phyloP scores from a whole-genome alignment of 2,797 vertebrate genomes.

The Aphelocoma californica region DNA sequence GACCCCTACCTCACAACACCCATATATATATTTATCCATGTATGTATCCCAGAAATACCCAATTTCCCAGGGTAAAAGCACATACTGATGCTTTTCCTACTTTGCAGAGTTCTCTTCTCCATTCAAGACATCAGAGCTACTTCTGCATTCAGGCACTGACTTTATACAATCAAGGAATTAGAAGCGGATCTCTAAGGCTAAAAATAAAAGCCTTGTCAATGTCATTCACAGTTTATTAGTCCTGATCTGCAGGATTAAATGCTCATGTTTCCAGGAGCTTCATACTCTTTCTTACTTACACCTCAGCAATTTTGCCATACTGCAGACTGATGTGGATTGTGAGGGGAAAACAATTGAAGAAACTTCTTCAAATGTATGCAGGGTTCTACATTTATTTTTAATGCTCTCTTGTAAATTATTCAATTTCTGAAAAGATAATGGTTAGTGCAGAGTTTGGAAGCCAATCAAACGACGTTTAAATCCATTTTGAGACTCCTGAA shows the following conservation, averaged over 20 bases:
- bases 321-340: not conserved
- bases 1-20: not conserved
- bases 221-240: slow-evolving; percentile 59
- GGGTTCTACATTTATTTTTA: slow-evolving; percentile 68
- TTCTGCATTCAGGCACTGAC: slow-evolving; percentile 51
- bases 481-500: slow-evolving; percentile 60
- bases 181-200: slow-evolving; percentile 60
- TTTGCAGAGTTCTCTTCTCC: not conserved
- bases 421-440: slow-evolving; percentile 71
- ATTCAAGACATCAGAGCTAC: slow-evolving; percentile 25
- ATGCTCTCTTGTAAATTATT: slow-evolving; percentile 70
- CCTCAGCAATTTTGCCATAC: slow-evolving; percentile 6
- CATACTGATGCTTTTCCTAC: not conserved
- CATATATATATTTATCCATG: not conserved
- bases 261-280: slow-evolving; percentile 37
- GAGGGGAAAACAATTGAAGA: slow-evolving; percentile 58
- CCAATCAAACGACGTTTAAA: slow-evolving; percentile 61
- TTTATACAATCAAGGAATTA: slow-evolving; percentile 65
- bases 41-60: not conserved
- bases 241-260: slow-evolving; percentile 53
- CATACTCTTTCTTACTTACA: slow-evolving; percentile 28
- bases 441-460: slow-evolving; percentile 64
- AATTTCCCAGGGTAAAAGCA: not conserved
- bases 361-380: slow-evolving; percentile 53
- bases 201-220: slow-evolving; percentile 65